Conservation (phyloP, 92 coral and sea anemone genomes). For the Actinostola sp. region DNA sequence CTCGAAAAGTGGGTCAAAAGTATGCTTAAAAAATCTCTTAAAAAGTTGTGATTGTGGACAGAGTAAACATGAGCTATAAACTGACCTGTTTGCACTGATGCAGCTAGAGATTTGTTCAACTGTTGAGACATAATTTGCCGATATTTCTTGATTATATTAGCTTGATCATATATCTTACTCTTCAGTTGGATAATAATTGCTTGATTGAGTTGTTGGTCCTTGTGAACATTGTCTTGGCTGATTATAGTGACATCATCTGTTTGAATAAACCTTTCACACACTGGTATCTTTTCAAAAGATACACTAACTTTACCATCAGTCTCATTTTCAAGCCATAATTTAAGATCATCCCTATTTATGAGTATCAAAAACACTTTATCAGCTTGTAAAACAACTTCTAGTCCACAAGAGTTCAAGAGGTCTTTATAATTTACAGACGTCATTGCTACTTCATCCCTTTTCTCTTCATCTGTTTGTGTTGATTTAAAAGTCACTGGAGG, state of each 20-base stretch:
- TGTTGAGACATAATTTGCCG: slow-evolving; percentile 12
- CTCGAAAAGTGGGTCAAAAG: too few relatives aligned
- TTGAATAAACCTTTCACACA: slow-evolving; percentile 21
- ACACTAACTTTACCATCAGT: slow-evolving; percentile 52
- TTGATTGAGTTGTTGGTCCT: background rate
- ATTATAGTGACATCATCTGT: background rate
- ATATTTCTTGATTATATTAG: slow-evolving; percentile 34
- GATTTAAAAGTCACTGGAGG: background rate
- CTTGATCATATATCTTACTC: slow-evolving; percentile 64
- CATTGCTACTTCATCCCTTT: slow-evolving; percentile 15
- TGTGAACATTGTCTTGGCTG: too few relatives aligned
- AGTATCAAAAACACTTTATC: slow-evolving; percentile 25
- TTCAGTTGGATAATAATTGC: slow-evolving; percentile 49
- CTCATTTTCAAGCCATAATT: slow-evolving; percentile 56
- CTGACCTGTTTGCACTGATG: background rate
- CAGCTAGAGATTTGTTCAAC: background rate
- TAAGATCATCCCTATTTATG: slow-evolving; percentile 63
- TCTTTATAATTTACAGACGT: background rate
- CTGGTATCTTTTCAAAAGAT: slow-evolving; percentile 28
- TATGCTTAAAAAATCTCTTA: too few relatives aligned
- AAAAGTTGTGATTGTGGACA: too few relatives aligned
- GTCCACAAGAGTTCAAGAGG: slow-evolving; percentile 40
- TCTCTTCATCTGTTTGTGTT: slow-evolving; percentile 25
- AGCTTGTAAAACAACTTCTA: slow-evolving; percentile 49
- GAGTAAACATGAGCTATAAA: background rate